Evolutionary conservation across 2,888 invertebrate species (phyloP).

Genomic region (Pristionchus entomophagus): DNA sequence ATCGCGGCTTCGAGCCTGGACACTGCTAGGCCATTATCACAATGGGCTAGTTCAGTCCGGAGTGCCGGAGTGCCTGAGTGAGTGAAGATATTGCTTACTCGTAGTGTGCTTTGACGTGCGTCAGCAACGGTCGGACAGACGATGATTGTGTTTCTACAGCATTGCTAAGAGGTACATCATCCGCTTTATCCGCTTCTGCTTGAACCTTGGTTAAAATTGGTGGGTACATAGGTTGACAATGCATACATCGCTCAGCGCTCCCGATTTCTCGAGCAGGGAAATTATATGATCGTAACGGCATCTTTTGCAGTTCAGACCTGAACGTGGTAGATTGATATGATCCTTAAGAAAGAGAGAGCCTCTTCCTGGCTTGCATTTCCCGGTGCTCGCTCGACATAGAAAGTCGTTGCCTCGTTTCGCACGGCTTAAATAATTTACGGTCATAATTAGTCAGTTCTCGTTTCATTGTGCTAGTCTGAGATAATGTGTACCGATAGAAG

Average conservation of each 20-base stretch:
- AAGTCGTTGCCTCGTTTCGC: neutral
- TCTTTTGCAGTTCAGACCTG: neutral
- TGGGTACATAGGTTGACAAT: too few relatives aligned
- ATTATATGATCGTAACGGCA: neutral
- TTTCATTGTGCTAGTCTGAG: neutral
- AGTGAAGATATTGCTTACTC: neutral
- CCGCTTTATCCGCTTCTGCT: too few relatives aligned
- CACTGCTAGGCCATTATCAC: too few relatives aligned
- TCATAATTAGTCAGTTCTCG: too few relatives aligned
- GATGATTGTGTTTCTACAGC: too few relatives aligned
- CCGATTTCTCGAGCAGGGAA: neutral
- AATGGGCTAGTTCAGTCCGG: too few relatives aligned
- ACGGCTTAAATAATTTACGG: neutral
- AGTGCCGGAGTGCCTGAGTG: too few relatives aligned
- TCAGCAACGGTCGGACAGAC: neutral
- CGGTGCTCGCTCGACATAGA: neutral
- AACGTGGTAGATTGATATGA: neutral
- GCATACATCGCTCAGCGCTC: too few relatives aligned
- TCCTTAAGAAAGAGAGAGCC: neutral
- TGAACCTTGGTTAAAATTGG: too few relatives aligned
- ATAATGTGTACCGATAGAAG: neutral
- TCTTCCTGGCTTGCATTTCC: neutral
- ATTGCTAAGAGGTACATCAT: too few relatives aligned
- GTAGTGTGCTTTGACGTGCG: neutral
- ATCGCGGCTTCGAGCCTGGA: too few relatives aligned